Base-by-base conservation (phyloP, 2,888 invertebrate species). In the Nemapogon koenigi region DNA sequence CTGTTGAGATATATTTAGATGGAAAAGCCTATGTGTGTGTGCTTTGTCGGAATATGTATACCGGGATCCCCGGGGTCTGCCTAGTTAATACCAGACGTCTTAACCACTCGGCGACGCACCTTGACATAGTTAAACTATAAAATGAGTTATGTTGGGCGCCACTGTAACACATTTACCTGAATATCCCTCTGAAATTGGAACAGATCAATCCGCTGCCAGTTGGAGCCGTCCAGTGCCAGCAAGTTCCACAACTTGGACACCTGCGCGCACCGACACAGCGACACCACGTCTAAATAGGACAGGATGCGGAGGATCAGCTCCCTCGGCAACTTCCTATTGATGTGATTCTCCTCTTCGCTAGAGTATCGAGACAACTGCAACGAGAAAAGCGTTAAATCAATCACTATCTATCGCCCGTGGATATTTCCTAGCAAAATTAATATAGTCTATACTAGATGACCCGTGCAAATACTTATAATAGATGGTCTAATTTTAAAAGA, bases 161-260 rank as follows among this genome's bases (percentile, higher is more conserved):
- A 10, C 6, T 28, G 11, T n/a, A n/a, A n/a, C n/a, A n/a, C n/a
- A n/a, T 62, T 62, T 73, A 97, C 97, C 88, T 97, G 96, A 41
- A 99, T 95, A 76, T 98, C 98, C 55, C 90, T 89, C 73, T 99
- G 99, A 71, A 99, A 99, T 65, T 96, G 90, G 78, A 99, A 99
- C 35, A 99, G 81, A 73, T 99, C 97, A 62, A 99, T 97, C 67
- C 94, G 85, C 72, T 99, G 98, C 99, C 99, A 99, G 70, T 99
- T 99, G 55, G 97, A 97, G 39, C 99, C 99, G 70, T 99, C 99
- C 51, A 99, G 81, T 11, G 99, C 99, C 51, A 99, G 80, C 39
- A 96, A 86, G 73, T 99, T 98, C 99, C 99, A 99, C 66, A 89
- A 83, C 76, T 92, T 89, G 47, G 87, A 88, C 27, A 89, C 86